Conservation (phyloP, 2,113 vertebrate genomes). For the Pteropus alecto region DNA sequence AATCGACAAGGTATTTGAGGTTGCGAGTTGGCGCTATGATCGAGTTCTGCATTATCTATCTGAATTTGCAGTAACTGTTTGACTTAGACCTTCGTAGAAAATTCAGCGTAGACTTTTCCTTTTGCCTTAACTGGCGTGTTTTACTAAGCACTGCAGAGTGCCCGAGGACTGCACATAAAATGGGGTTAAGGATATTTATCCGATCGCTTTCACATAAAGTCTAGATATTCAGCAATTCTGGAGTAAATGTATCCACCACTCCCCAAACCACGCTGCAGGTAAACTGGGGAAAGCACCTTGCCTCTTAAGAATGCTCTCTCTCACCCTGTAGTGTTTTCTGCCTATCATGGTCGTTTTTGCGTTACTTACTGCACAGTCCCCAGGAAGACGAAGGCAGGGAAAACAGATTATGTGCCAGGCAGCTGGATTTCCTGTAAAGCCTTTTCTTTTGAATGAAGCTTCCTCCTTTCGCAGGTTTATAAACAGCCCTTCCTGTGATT, state of each 20-base stretch:
- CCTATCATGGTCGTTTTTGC: not conserved
- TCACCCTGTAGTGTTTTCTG: not conserved
- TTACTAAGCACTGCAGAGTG: not conserved
- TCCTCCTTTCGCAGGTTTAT: not conserved
- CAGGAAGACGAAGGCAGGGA: not conserved
- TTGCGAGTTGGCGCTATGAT: not conserved
- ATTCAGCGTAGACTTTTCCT: not conserved
- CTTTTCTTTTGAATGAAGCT: constrained; percentile 21
- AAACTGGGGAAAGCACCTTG: not conserved
- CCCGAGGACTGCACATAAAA: not conserved
- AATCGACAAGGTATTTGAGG: not conserved
- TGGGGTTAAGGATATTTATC: not conserved
- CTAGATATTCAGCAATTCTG: not conserved
- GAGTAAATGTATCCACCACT: not conserved
- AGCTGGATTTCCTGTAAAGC: not conserved
- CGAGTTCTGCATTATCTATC: not conserved
- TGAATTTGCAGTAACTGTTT: not conserved
- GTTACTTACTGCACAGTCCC: not conserved
- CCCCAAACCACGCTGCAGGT: not conserved
- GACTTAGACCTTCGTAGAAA: not conserved
- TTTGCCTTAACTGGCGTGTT: not conserved
- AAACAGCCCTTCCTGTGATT: constrained; percentile 38
- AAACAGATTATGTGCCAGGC: not conserved
- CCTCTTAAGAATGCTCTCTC: not conserved
- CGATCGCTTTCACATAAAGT: not conserved